phyloP scores from a whole-genome alignment of 1,140 invertebrate genomes.

The Diuraphis noxia region DNA sequence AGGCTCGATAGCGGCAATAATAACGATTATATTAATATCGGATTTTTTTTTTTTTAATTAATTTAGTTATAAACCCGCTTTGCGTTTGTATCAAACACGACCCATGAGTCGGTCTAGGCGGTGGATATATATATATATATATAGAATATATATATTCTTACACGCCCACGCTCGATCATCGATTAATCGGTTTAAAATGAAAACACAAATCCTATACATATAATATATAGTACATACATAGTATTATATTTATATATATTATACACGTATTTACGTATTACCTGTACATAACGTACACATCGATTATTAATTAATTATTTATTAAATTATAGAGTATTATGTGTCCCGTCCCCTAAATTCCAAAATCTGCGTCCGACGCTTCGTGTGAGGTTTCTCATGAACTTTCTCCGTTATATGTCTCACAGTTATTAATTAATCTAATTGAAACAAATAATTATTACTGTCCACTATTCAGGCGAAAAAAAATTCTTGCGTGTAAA shows the following conservation, averaged over 20 bases:
- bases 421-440: slow-evolving; percentile 33
- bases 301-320: slow-evolving; percentile 54
- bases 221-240: not conserved
- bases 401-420: slow-evolving; percentile 30
- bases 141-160: slow-evolving; percentile 30
- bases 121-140: slow-evolving; percentile 32
- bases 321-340: slow-evolving; percentile 51
- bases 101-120: not conserved
- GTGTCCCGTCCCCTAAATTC: slow-evolving; percentile 17
- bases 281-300: slow-evolving; percentile 12
- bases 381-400: slow-evolving; percentile 47
- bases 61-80: slow-evolving; percentile 51
- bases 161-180: slow-evolving; percentile 52
- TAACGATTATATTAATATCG: slow-evolving; percentile 46
- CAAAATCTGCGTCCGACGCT: not conserved
- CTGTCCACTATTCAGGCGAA: not conserved
- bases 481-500: not conserved
- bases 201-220: slow-evolving; percentile 20
- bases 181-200: slow-evolving; percentile 50
- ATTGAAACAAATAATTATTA: not conserved
- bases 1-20: slow-evolving; percentile 50
- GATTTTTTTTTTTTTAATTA: slow-evolving; percentile 52
- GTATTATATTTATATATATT: not conserved
- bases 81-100: slow-evolving; percentile 21
- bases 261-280: not conserved